phyloP scores from a whole-genome alignment of 2,113 vertebrate genomes.

The Dicentrarchus labrax region DNA sequence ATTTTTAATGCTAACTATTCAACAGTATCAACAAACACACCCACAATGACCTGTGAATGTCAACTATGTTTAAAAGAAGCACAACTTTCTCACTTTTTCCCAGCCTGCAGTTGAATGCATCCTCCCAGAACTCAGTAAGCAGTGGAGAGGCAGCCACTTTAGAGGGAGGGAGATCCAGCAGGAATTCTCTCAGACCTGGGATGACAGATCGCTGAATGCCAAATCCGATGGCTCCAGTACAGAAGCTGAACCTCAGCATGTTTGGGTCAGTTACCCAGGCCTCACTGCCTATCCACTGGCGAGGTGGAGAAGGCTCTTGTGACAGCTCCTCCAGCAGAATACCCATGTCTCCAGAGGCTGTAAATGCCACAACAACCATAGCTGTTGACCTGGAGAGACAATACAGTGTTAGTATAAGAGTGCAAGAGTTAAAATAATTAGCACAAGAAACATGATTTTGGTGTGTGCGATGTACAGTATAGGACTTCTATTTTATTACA shows the following conservation, averaged over 20 bases:
- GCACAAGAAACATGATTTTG: not conserved
- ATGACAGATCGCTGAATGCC: conserved; percentile 73
- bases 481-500: too few relatives aligned
- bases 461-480: too few relatives aligned
- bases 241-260: conserved; percentile 64
- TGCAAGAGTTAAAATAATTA: not conserved
- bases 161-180: conserved; percentile 65
- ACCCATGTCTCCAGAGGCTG: not conserved
- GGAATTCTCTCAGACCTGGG: conserved; percentile 78
- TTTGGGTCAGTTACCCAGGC: conserved; percentile 75
- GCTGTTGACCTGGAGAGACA: not conserved
- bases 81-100: conserved; percentile 39
- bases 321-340: not conserved
- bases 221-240: conserved; percentile 73
- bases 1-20: too few relatives aligned
- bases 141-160: conserved; percentile 62
- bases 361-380: not conserved
- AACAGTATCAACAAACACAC: too few relatives aligned
- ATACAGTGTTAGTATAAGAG: too few relatives aligned
- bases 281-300: conserved; percentile 83
- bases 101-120: conserved; percentile 65
- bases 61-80: not conserved
- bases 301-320: not conserved
- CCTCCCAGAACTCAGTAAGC: too few relatives aligned
- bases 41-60: too few relatives aligned